Evolutionary conservation across 2,888 invertebrate genomes (phyloP).

Genomic region (Notodonta dromedarius): DNA sequence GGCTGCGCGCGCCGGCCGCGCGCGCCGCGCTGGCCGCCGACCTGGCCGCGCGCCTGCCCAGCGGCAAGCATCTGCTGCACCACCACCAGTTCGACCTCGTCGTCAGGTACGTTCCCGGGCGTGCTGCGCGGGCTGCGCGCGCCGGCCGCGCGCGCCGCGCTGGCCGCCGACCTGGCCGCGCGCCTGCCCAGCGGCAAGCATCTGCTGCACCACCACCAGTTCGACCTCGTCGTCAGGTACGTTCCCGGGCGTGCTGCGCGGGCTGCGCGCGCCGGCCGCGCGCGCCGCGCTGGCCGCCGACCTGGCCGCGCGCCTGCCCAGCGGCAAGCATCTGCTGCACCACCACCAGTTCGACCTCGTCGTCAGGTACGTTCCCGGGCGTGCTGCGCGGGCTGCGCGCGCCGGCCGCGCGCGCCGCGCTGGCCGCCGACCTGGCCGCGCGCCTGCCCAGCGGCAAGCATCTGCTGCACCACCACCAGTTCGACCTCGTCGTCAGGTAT

Average conservation of each 20-base stretch:
- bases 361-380: slow-evolving; percentile 92
- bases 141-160: slow-evolving; percentile 93
- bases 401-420: slow-evolving; percentile 93
- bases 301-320: slow-evolving; percentile 93
- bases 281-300: slow-evolving; percentile 95
- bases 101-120: slow-evolving; percentile 92
- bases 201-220: slow-evolving; percentile 97
- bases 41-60: slow-evolving; percentile 93
- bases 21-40: slow-evolving; percentile 95
- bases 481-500: slow-evolving; percentile 92
- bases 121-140: slow-evolving; percentile 95
- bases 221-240: slow-evolving; percentile 92
- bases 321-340: slow-evolving; percentile 96
- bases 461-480: slow-evolving; percentile 97
- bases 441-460: slow-evolving; percentile 96
- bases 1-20: slow-evolving; percentile 94
- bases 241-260: slow-evolving; percentile 97
- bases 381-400: slow-evolving; percentile 95
- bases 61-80: slow-evolving; percentile 96
- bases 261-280: slow-evolving; percentile 94
- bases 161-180: slow-evolving; percentile 94
- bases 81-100: slow-evolving; percentile 98
- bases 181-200: slow-evolving; percentile 96
- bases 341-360: slow-evolving; percentile 98
- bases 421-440: slow-evolving; percentile 94